Percentiles rank a stretch among this genome's conserved stretches.
phyloP scores from a whole-genome alignment of 2,797 vertebrate genomes.

The Rhinoraja longicauda region DNA sequence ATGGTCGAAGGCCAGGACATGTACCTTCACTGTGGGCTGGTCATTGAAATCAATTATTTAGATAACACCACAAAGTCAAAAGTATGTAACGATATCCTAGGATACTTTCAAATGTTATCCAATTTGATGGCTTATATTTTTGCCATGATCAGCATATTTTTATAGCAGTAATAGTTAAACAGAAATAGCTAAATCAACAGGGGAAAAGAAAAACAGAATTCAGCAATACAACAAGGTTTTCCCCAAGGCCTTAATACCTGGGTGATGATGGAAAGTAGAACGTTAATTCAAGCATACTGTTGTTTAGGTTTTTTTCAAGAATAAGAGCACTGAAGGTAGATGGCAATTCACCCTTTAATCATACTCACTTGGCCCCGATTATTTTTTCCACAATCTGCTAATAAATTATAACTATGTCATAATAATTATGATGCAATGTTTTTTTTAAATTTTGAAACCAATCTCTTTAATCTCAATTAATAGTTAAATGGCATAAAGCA shows the following conservation, averaged over 20 bases:
- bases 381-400: neutral
- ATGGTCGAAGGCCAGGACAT: too few relatives aligned
- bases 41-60: too few relatives aligned
- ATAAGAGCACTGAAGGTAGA: neutral
- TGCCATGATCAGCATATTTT: neutral
- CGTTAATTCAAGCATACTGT: slow-evolving; percentile 31
- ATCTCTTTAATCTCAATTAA: neutral
- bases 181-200: neutral
- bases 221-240: neutral
- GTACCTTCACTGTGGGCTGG: too few relatives aligned
- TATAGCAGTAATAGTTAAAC: neutral
- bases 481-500: neutral
- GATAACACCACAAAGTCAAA: too few relatives aligned
- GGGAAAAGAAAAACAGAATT: slow-evolving; percentile 24
- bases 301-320: neutral
- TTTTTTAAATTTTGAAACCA: neutral
- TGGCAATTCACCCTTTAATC: neutral
- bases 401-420: neutral
- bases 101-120: neutral
- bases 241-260: slow-evolving; percentile 2
- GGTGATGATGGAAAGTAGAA: slow-evolving; percentile 32
- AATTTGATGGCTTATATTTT: neutral
- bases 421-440: neutral
- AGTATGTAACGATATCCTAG: too few relatives aligned
- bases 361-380: neutral